Conservation (phyloP, 1,140 invertebrate species). For the Vanessa atalanta region DNA sequence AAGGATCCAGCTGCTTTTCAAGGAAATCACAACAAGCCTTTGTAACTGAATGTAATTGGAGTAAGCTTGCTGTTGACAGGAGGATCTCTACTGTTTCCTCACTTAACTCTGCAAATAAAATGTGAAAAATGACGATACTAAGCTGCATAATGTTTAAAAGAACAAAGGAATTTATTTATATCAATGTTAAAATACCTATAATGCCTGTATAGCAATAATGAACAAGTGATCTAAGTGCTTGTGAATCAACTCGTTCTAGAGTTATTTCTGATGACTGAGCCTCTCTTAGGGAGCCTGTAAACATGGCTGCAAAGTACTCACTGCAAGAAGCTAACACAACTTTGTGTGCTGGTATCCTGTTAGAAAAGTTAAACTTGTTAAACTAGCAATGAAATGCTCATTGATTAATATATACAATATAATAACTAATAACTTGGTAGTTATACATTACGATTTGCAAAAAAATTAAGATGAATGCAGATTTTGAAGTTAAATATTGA, state of each 20-base stretch:
- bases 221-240: slow-evolving; percentile 90
- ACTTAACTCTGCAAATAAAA: slow-evolving; percentile 84
- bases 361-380: slow-evolving; percentile 26
- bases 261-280: slow-evolving; percentile 91
- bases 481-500: background rate
- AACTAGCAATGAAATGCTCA: slow-evolving; percentile 2
- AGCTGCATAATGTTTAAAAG: slow-evolving; percentile 16
- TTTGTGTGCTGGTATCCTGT: slow-evolving; percentile 83
- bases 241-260: slow-evolving; percentile 90
- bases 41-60: slow-evolving; percentile 93
- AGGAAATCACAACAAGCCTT: slow-evolving; percentile 95
- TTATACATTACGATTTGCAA: background rate
- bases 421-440: background rate
- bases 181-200: slow-evolving; percentile 66
- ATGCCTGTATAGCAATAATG: slow-evolving; percentile 94
- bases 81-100: slow-evolving; percentile 93
- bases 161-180: slow-evolving; percentile 36
- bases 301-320: slow-evolving; percentile 98
- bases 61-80: slow-evolving; percentile 91
- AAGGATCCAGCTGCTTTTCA: slow-evolving; percentile 94
- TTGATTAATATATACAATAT: slow-evolving; percentile 8
- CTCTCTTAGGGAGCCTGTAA: slow-evolving; percentile 92
- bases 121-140: slow-evolving; percentile 12
- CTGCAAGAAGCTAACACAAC: slow-evolving; percentile 93
- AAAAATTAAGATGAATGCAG: background rate